phyloP scores from a whole-genome alignment of 2,888 invertebrate genomes.

The Netelia melanura region DNA sequence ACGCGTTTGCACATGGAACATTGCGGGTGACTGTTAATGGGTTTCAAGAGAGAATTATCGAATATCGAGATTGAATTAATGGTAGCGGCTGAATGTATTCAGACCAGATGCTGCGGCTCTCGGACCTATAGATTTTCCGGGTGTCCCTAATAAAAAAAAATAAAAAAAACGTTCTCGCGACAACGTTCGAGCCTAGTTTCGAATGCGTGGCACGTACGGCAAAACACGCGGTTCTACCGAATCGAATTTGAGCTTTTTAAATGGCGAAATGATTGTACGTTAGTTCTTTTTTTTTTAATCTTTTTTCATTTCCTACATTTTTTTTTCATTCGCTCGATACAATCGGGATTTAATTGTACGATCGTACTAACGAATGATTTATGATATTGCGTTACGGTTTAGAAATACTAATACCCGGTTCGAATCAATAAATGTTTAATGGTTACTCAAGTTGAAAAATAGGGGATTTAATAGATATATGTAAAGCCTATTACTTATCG shows the following conservation, averaged over 20 bases:
- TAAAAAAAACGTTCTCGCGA: background rate
- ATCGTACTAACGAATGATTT: too few species aligned
- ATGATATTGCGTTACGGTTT: too few species aligned
- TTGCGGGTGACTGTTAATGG: slow-evolving; percentile 42
- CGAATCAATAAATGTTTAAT: too few species aligned
- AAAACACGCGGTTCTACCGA: background rate
- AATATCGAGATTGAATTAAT: slow-evolving; percentile 67
- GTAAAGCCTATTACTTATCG: too few species aligned
- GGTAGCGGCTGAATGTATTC: slow-evolving; percentile 44
- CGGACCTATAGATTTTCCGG: slow-evolving; percentile 16
- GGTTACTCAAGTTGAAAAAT: too few species aligned
- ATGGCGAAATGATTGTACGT: background rate
- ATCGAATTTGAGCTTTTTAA: slow-evolving; percentile 5
- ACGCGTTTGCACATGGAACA: slow-evolving; percentile 12
- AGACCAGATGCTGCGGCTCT: slow-evolving; percentile 50
- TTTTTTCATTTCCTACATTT: too few species aligned
- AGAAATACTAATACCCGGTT: too few species aligned
- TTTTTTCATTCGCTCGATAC: too few species aligned
- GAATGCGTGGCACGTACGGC: background rate
- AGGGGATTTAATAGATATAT: too few species aligned
- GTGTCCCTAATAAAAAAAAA: background rate
- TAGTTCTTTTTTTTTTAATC: too few species aligned
- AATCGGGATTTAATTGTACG: too few species aligned
- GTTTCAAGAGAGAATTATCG: slow-evolving; percentile 60
- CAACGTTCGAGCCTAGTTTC: slow-evolving; percentile 22